phyloP scores from a whole-genome alignment of 1,140 invertebrate genomes.

The Bilobella aurantiaca region DNA sequence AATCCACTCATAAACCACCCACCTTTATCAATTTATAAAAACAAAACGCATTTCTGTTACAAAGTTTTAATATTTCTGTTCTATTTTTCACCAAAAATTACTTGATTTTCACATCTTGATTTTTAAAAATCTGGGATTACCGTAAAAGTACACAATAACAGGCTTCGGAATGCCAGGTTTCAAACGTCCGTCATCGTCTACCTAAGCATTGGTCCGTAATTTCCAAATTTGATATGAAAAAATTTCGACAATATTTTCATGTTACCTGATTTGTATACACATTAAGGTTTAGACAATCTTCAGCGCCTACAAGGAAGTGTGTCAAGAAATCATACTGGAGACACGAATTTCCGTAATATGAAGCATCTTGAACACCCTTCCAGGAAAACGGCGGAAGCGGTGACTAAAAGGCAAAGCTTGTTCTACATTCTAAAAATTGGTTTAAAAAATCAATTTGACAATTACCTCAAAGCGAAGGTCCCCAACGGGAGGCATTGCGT shows the following conservation, averaged over 20 bases:
- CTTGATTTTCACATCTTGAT: no score
- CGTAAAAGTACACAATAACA: neutral
- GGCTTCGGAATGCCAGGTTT: no score
- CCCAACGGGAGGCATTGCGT: conserved; percentile 21
- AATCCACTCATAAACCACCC: conserved; percentile 42
- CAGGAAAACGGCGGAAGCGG: neutral
- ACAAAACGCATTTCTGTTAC: no score
- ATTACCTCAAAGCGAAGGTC: conserved; percentile 28
- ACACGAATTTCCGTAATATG: neutral
- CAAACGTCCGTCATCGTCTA: neutral
- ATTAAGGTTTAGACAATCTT: neutral
- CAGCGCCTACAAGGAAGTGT: neutral
- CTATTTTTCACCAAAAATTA: neutral
- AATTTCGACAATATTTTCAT: neutral
- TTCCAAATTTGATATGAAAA: neutral
- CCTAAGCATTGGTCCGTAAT: neutral
- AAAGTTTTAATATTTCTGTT: neutral
- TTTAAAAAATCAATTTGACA: neutral
- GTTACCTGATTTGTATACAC: neutral
- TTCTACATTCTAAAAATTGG: neutral
- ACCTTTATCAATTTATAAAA: no score
- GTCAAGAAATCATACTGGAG: neutral
- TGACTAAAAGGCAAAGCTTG: neutral
- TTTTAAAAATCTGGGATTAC: neutral
- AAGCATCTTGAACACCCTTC: conserved; percentile 1